phyloP scores from a whole-genome alignment of 1,140 invertebrate genomes.

The Eriocheir sinensis region DNA sequence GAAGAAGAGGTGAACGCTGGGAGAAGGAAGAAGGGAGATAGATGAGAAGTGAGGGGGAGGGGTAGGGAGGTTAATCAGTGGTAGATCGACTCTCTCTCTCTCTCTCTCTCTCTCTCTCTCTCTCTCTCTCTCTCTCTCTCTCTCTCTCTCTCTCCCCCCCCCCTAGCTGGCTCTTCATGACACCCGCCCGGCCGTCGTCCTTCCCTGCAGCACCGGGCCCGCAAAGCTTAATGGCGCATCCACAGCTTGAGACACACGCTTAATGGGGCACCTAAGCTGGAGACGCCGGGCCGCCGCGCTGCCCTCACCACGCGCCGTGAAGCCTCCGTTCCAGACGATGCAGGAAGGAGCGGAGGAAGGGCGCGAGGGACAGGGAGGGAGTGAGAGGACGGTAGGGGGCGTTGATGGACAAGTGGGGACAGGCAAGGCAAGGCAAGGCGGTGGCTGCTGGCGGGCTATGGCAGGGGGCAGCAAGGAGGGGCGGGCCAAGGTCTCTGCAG shows the following conservation, averaged over 20 bases:
- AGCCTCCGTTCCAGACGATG: not conserved
- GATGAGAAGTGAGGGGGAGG: not conserved
- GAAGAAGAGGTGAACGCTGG: not conserved
- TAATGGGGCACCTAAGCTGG: not conserved
- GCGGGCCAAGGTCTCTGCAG: not conserved
- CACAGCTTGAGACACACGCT: not conserved
- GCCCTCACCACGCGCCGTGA: not conserved
- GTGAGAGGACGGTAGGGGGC: not conserved
- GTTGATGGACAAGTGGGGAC: too few relatives aligned
- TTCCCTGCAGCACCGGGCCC: not conserved
- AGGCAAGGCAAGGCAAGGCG: too few relatives aligned
- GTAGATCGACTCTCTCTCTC: too few relatives aligned
- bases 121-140: too few relatives aligned
- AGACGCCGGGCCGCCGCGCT: not conserved
- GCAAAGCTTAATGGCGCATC: not conserved
- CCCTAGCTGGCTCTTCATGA: too few relatives aligned
- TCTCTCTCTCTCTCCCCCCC: too few relatives aligned
- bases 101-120: too few relatives aligned
- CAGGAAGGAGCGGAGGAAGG: not conserved
- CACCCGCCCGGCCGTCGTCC: not conserved
- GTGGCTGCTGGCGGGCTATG: too few relatives aligned
- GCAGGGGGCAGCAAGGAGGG: too few relatives aligned
- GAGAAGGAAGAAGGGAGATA: too few relatives aligned
- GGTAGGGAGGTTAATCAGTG: not conserved
- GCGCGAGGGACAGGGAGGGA: not conserved